Evolutionary conservation across 2,888 invertebrate genomes (phyloP).

Genomic region (Platycheirus albimanus): DNA sequence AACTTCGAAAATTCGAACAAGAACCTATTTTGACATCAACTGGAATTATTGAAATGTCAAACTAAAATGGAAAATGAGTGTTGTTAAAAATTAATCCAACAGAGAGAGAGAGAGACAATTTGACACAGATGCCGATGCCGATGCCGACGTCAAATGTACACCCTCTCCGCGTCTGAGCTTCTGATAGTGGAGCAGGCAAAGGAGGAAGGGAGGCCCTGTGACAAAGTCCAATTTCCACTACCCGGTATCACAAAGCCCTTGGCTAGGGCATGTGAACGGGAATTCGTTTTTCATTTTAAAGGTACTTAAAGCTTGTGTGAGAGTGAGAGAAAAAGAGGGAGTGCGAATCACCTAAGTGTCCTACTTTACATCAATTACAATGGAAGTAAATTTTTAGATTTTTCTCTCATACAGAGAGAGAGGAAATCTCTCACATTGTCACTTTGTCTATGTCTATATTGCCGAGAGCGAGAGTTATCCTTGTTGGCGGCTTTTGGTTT

Average conservation of each 20-base stretch:
- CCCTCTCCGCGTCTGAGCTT: background rate
- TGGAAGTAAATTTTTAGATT: slow-evolving; percentile 22
- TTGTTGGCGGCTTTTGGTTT: slow-evolving; percentile 45
- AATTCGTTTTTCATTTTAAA: slow-evolving; percentile 46
- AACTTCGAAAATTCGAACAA: slow-evolving; percentile 42
- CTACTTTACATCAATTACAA: slow-evolving; percentile 64
- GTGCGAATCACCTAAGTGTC: slow-evolving; percentile 32
- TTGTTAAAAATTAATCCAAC: background rate
- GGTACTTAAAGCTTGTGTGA: background rate
- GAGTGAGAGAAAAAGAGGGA: background rate
- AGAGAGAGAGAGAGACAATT: slow-evolving; percentile 16
- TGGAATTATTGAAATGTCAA: slow-evolving; percentile 47
- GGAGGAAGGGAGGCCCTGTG: slow-evolving; percentile 1
- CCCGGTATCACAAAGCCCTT: slow-evolving; percentile 49
- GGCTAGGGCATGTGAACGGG: slow-evolving; percentile 58
- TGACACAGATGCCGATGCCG: slow-evolving; percentile 60
- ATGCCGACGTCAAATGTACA: slow-evolving; percentile 62
- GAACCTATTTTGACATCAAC: slow-evolving; percentile 6
- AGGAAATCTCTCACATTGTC: background rate
- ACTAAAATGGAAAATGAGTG: slow-evolving; percentile 6
- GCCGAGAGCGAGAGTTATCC: slow-evolving; percentile 31
- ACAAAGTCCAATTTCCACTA: slow-evolving; percentile 53
- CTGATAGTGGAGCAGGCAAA: background rate
- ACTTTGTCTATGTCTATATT: background rate
- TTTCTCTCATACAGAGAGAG: slow-evolving; percentile 31